Base-by-base conservation (phyloP, 2,797 vertebrate species). In the Cynopterus sphinx region DNA sequence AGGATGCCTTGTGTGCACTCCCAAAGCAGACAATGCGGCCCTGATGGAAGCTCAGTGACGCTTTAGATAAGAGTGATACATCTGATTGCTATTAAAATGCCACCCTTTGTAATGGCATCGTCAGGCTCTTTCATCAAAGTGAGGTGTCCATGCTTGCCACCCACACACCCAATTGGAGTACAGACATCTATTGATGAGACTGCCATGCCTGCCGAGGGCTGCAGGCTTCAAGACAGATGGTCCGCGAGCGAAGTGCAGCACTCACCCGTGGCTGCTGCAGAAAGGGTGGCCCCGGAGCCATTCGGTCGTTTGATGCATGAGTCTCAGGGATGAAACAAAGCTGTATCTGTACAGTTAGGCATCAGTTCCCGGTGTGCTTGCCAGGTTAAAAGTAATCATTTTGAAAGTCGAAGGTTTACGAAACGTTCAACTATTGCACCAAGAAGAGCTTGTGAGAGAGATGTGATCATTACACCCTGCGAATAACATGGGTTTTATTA, bases 21-120 rank as follows among this genome's bases (percentile, higher is more conserved):
- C 81, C 13, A 63, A 89, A 77, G 94, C 79, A 96, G 89, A 61
- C 16, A 31, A 12, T 24, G 26, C 6, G 46, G 41, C 10, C 86
- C 87, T 87, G 59, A 78, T 83, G 36, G 39, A 31, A 46, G 24
- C 6, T 31, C 2, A 57, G 71, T 21, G 49, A 57, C 74, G 53
- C 63, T 79, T 77, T 75, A 91, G 93, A 79, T 90, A 71, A 88
- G 78, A 96, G 65, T 59, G 16, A 43, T 70, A 63, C 12, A 53
- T 79, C 83, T 79, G 31, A 82, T 77, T 31, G 22, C 61, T 96
- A 67, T 77, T 92, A 94, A 94, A 90, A 88, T 8, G 41, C 93
- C 68, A 73, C 78, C 78, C 46, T 94, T 86, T 22, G 12, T 95
- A 57, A 96, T 74, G 94, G 81, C 41, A 13, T 70, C 9, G 43